phyloP scores from a whole-genome alignment of 1,140 invertebrate species.

The Halesus radiatus region DNA sequence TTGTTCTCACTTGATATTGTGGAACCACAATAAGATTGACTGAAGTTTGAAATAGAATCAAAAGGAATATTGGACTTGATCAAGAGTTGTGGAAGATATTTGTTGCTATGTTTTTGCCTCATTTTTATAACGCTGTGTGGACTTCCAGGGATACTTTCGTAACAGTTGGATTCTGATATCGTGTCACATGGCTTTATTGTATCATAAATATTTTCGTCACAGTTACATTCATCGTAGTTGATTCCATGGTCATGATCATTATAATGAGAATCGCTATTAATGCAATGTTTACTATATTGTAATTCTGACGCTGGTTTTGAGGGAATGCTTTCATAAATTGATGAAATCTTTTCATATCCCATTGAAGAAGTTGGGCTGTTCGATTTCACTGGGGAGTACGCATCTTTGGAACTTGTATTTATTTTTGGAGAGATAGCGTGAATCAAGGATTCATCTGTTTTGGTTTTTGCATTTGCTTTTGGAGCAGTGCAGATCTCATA shows the following conservation, averaged over 20 bases:
- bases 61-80: constrained; percentile 65
- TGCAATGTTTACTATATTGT: background rate
- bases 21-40: constrained; percentile 69
- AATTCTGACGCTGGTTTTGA: constrained; percentile 59
- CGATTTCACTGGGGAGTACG: constrained; percentile 64
- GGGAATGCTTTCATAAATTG: constrained; percentile 69
- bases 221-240: constrained; percentile 66
- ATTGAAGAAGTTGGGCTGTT: constrained; percentile 66
- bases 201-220: constrained; percentile 73
- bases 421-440: background rate
- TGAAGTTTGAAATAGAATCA: constrained; percentile 68
- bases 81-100: constrained; percentile 58
- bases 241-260: constrained; percentile 63
- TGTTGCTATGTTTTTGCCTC: constrained; percentile 62
- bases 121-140: constrained; percentile 66
- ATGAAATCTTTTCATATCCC: constrained; percentile 68
- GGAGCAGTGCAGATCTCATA: constrained; percentile 69
- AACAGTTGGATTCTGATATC: constrained; percentile 70
- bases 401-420: background rate
- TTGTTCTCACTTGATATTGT: constrained; percentile 76
- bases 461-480: constrained; percentile 36
- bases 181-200: constrained; percentile 71
- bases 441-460: background rate
- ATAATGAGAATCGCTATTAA: constrained; percentile 59
- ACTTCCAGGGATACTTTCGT: constrained; percentile 72